A percentile compares a stretch with the other conserved stretches of the same genome.
phyloP scores from a whole-genome alignment of 92 coral and sea anemone genomes.

The Desmophyllum pertusum region DNA sequence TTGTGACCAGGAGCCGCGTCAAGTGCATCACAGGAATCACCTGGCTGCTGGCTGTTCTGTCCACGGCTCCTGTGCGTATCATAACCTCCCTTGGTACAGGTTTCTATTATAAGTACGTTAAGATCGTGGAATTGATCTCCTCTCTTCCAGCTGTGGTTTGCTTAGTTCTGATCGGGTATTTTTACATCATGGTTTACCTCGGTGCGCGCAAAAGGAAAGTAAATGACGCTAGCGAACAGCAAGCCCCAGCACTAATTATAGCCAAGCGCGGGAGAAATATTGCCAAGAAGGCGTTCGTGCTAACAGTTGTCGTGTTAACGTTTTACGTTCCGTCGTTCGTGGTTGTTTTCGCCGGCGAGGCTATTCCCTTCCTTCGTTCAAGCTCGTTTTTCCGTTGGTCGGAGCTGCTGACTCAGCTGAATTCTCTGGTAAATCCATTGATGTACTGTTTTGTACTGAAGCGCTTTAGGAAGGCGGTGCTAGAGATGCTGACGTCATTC shows the following conservation, averaged over 20 bases:
- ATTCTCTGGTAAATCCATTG: conserved; percentile 1
- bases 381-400: conserved; percentile 1
- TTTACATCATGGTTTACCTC: not conserved
- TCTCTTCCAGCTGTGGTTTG: not conserved
- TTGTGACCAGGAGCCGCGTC: not conserved
- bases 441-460: not conserved
- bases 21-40: not conserved
- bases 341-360: not conserved
- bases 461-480: not conserved
- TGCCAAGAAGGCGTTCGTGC: not conserved
- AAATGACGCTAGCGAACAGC: not conserved
- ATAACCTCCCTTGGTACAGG: no score
- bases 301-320: not conserved
- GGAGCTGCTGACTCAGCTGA: conserved; percentile 4
- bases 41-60: conserved; percentile 2
- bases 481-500: not conserved
- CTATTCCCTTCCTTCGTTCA: conserved; percentile 3
- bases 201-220: not conserved
- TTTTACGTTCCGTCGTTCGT: not conserved
- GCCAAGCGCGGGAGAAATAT: not conserved
- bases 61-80: conserved; percentile 9
- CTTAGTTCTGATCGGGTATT: not conserved
- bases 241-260: not conserved
- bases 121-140: not conserved
- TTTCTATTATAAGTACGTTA: not conserved